A percentile compares a stretch with the other conserved stretches of the same genome.
These are phyloP conservation scores for Ophion ellenae DNA, from an alignment of 2,888 invertebrate species.

Conservation along the genomic window DNA sequence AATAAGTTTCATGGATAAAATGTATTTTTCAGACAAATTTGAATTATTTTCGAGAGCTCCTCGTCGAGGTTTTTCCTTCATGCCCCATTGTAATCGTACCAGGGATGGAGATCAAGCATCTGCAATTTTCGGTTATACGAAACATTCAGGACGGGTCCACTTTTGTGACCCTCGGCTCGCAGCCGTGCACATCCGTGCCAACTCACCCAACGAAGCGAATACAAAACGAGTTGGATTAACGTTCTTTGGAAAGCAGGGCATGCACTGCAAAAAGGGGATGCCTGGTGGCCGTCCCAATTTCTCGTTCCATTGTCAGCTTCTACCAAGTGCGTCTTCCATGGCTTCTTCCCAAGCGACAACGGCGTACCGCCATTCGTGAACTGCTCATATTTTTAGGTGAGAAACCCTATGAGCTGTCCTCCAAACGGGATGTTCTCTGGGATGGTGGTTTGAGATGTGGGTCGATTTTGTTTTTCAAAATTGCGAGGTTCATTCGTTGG, in stretches of 20 bases:
- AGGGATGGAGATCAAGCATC: conserved; percentile 46
- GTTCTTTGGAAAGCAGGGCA: background rate
- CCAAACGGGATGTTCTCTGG: background rate
- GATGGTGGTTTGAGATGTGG: too few species aligned
- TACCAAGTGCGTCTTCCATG: conserved; percentile 22
- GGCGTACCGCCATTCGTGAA: background rate
- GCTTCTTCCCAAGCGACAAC: conserved; percentile 2
- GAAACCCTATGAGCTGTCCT: background rate
- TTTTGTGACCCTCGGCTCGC: conserved; percentile 34
- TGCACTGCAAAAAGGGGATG: background rate
- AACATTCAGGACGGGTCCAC: conserved; percentile 35
- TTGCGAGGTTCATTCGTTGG: too few species aligned
- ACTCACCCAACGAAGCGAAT: conserved; percentile 3
- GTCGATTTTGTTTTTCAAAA: too few species aligned
- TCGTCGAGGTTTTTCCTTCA: background rate
- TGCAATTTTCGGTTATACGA: conserved; percentile 42
- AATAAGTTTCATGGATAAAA: background rate
- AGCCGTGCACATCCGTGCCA: background rate
- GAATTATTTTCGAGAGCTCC: background rate
- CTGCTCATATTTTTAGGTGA: background rate
- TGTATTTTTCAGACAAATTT: background rate
- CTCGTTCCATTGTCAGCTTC: conserved; percentile 57
- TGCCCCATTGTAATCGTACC: background rate
- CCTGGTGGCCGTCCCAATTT: conserved; percentile 3
- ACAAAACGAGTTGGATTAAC: background rate